Base-by-base conservation (phyloP, 2,797 vertebrate genomes). In the Setipinna tenuifilis region DNA sequence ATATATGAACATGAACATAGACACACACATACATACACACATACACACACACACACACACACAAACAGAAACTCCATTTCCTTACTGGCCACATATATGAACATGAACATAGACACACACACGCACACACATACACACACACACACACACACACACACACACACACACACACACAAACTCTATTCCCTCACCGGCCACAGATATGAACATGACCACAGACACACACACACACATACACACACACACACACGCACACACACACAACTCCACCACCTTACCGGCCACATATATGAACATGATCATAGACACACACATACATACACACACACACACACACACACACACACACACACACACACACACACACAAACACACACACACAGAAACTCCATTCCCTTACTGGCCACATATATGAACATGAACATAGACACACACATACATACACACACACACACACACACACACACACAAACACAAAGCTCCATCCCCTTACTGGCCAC, bases 181-280 rank as follows among this genome's bases (percentile, higher is more conserved):
- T 10, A n/a, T 48, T 48, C 46, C 46, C 46, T 48, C 46, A 48
- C n/a, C n/a, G n/a, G n/a, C n/a, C n/a, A n/a, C n/a, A n/a, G n/a
- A n/a, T n/a, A n/a, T n/a, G n/a, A n/a, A n/a, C n/a, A n/a, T n/a
- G n/a, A n/a, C n/a, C n/a, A n/a, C n/a, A 83, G 65, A 87, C 85
- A 12, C 82, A 83, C 87, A 85, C 54, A 54, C 50, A 54, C 50
- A 54, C 50, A 7, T 14, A 54, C 50, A 54, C 50, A 54, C 50
- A 50, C 48, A 50, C 48, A 4, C 48, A 50, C 48, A 50, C 0
- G 14, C 50, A 54, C 50, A 54, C 50, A 54, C 50, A 54, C 50
- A 54, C 50, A 54, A n/a, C n/a, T n/a, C n/a, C n/a, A n/a, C n/a
- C n/a, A n/a, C n/a, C n/a, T n/a, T n/a, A n/a, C n/a, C n/a, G n/a